Base-by-base conservation (phyloP, 2,797 vertebrate genomes). In the Hapalemur alaotrensis region DNA sequence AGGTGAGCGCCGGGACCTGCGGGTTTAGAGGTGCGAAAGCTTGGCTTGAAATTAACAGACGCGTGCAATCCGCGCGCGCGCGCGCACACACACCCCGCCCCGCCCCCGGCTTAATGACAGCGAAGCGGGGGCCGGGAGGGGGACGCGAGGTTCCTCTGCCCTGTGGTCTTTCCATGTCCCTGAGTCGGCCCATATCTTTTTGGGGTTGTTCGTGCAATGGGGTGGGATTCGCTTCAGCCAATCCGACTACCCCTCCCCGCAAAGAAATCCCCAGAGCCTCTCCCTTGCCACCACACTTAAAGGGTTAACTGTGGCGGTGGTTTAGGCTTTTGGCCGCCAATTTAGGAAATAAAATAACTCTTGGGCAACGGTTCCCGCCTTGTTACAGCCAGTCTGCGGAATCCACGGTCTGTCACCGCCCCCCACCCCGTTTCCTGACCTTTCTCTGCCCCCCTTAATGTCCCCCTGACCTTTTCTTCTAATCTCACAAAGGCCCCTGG, bases 331-430 rank as follows among this genome's bases (percentile, higher is more conserved):
- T 73, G 94, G 97, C 96, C 13, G 59, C 38, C 80, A 96, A 89
- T 76, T 97, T 96, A 96, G 89, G 97, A 97, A 97, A 96, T 97
- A 98, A 97, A 98, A 93, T 95, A 95, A 93, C 76, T 96, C 73
- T 28, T 2, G 86, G 75, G 85, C 85, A 54, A 75, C 0, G 22
- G 41, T 65, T 95, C 73, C 93, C 17, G 32, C 81, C 91, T 86
- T 12, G 65, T 92, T 92, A 94, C 59, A 92, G 65, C 50, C 79
- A 91, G 88, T 93, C 82, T 91, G 89, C 65, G 28, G 96, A 93
- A 89, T 93, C 70, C 48, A 30, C 23, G 3, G 41, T 92, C 83
- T 93, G 78, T 80, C 75, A 72, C 88, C 50, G 2, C 25, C 52
- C 54, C 50, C 76, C 12, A 52, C 25, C 46, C 91, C 23, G 13